Percentiles rank a stretch among this genome's conserved stretches.
These are phyloP conservation scores for Anoplius nigerrimus DNA, from an alignment of 2,888 invertebrate species.

Conservation along the genomic window DNA sequence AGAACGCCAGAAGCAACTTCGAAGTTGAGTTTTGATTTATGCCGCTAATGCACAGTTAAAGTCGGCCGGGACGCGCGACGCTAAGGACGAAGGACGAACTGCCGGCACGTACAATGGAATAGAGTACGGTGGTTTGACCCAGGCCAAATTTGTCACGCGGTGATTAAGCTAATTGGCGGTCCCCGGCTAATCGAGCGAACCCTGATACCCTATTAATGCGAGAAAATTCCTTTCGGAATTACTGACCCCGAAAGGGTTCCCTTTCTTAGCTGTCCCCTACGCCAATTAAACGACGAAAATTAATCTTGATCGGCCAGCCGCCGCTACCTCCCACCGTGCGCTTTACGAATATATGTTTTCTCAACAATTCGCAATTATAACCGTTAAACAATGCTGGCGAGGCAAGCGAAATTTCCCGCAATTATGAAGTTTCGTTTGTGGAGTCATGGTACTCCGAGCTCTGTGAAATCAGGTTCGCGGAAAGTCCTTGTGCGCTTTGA, in stretches of 20 bases:
- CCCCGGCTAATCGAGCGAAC: conserved; percentile 13
- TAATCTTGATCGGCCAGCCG: too few relatives aligned
- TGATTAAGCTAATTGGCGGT: conserved; percentile 61
- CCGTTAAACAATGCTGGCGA: too few relatives aligned
- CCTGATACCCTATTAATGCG: conserved; percentile 10
- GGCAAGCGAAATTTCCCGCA: too few relatives aligned
- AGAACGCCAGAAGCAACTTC: conserved; percentile 57
- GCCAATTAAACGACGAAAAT: too few relatives aligned
- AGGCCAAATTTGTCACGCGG: conserved; percentile 58
- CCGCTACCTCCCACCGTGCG: too few relatives aligned
- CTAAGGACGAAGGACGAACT: conserved; percentile 55
- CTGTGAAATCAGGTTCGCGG: too few relatives aligned
- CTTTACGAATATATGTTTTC: too few relatives aligned
- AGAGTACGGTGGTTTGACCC: conserved; percentile 4
- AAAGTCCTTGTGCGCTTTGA: too few relatives aligned
- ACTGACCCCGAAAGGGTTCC: background rate
- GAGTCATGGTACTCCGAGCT: too few relatives aligned
- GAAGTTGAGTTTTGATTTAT: conserved; percentile 70
- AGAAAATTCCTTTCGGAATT: background rate
- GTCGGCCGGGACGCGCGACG: conserved; percentile 55
- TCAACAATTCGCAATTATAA: too few relatives aligned
- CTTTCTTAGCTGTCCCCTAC: too few relatives aligned
- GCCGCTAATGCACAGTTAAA: conserved; percentile 64
- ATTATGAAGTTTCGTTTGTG: too few relatives aligned
- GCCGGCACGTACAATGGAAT: conserved; percentile 5